phyloP scores from a whole-genome alignment of 2,113 vertebrate genomes.

The Gopherus evgoodei region DNA sequence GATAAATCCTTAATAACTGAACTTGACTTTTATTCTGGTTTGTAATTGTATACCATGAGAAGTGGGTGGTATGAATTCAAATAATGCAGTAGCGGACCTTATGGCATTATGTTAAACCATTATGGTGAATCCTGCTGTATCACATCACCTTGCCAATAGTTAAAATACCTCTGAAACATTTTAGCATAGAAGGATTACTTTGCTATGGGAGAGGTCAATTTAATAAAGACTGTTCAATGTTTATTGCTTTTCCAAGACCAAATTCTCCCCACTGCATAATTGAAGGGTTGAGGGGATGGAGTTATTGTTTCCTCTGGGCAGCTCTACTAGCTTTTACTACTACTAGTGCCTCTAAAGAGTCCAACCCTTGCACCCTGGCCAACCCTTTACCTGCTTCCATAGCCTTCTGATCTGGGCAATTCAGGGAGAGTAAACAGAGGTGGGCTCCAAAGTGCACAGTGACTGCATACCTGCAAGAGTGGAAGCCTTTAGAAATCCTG shows the following conservation, averaged over 20 bases:
- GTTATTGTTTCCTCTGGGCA: neutral
- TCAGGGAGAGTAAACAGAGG: too few relatives aligned
- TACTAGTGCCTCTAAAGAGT: neutral
- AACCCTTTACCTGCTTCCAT: too few relatives aligned
- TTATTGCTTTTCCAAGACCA: neutral
- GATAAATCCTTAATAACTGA: neutral
- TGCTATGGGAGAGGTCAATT: neutral
- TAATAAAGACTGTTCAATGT: neutral
- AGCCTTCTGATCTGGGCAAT: too few relatives aligned
- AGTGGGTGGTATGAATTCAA: neutral
- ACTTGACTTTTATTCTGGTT: neutral
- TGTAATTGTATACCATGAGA: neutral
- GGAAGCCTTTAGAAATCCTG: too few relatives aligned
- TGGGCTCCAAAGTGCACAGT: too few relatives aligned
- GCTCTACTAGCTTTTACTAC: too few relatives aligned
- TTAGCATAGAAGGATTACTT: neutral
- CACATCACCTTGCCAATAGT: neutral
- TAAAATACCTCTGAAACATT: neutral
- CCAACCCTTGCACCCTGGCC: too few relatives aligned
- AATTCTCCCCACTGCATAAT: too few relatives aligned
- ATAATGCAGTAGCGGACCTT: neutral
- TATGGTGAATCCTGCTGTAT: neutral
- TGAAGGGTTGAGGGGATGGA: neutral
- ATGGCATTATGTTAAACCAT: neutral
- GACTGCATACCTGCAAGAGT: too few relatives aligned